Base-by-base conservation (phyloP, 1,140 invertebrate genomes). In the Drosophila truncata region DNA sequence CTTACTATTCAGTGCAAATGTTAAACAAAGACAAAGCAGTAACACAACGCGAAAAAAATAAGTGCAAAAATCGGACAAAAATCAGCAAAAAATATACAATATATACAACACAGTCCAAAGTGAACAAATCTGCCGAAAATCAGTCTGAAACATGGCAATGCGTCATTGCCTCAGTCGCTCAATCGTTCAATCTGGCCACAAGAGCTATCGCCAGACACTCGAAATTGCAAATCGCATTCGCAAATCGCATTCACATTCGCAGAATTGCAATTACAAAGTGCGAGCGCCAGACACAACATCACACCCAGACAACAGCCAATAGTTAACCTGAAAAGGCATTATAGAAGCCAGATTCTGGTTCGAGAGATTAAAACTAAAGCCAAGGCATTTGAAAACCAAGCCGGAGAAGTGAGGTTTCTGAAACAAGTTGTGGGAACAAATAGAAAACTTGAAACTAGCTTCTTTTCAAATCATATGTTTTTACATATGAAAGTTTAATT, bases 261-360 rank as follows among this genome's bases (percentile, higher is more conserved):
- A 76, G 63, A 81, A 42, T 55, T 77, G 75, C 75, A 78, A 44
- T 69, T 77, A 72, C 79, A 79, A 66, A 69, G 75, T 82, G 82
- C 73, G 65, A 72, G 49, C 20, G 76, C 83, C 83, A 87, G 82
- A n/a, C n/a, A n/a, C n/a, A n/a, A 85, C 83, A 57, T 78, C 83
- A 78, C 82, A 86, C 78, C 59, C 66, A 80, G 33, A 66, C 63
- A 57, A 14, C 25, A 9, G 52, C 20, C n/a, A 6, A 64, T 46
- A 60, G 35, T 50, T 37, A 3, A 20, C 47, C 39, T 35, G 33
- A 37, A 16, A 39, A 67, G 23, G 46, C 29, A 39, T 27, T 64
- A 62, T 66, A 42, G 39, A 47, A 35, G 6, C 41, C 39, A 46
- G 58, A 65, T 65, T 61, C 14, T 11, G 29, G n/a, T 66, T 18